Evolutionary conservation across 2,113 vertebrate species (phyloP).

Genomic region (Oreochromis aureus): DNA sequence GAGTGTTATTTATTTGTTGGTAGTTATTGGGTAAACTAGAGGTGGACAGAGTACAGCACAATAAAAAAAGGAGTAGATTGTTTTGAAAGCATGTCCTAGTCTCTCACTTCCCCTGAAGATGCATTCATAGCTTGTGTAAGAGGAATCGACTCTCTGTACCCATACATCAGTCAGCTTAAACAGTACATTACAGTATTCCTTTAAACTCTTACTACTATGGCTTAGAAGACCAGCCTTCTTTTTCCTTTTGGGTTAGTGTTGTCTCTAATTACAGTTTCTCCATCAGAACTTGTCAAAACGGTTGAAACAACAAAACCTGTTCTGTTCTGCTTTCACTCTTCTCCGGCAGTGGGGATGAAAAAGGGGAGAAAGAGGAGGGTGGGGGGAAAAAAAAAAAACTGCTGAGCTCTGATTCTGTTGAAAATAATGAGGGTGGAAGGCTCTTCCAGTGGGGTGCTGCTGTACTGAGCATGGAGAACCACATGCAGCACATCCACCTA

Average conservation of each 20-base stretch:
- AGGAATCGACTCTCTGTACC: not conserved
- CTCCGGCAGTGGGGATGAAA: not conserved
- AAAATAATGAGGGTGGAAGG: conserved; percentile 65
- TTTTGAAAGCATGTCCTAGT: not conserved
- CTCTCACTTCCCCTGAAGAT: not conserved
- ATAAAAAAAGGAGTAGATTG: not conserved
- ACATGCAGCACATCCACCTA: conserved; percentile 43
- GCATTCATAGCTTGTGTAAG: not conserved
- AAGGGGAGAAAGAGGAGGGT: not conserved
- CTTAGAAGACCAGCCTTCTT: not conserved
- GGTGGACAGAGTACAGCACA: not conserved
- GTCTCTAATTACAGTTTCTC: conserved; percentile 47
- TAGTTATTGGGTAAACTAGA: not conserved
- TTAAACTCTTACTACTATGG: not conserved
- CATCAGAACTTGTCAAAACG: conserved; percentile 42
- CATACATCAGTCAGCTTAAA: not conserved
- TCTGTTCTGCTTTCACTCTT: conserved; percentile 24
- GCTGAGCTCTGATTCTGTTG: conserved; percentile 40
- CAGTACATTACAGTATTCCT: not conserved
- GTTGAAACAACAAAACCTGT: conserved; percentile 29
- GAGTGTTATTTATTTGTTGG: not conserved
- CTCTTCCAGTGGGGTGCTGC: conserved; percentile 29
- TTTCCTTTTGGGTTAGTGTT: conserved; percentile 21
- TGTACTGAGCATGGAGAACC: conserved; percentile 27
- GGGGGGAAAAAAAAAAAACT: not conserved